Conservation (phyloP, 2,113 vertebrate species). For the Pachypanchax playfairii region DNA sequence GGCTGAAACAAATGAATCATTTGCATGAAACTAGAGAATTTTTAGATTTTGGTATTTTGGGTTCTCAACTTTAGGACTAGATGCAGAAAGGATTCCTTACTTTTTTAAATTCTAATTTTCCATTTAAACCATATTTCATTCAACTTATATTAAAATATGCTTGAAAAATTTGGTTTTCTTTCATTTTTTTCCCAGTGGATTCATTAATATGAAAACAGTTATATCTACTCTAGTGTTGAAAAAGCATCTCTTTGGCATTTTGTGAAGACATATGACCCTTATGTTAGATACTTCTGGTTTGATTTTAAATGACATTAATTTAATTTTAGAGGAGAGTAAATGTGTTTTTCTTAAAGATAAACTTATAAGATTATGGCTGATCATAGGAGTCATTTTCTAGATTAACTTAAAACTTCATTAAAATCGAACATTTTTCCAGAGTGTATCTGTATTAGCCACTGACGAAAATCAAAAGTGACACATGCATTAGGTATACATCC, state of each 20-base stretch:
- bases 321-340: no score
- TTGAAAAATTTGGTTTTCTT: neutral
- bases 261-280: neutral
- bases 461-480: slow-evolving; percentile 6
- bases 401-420: neutral
- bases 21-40: no score
- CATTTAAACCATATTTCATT: neutral
- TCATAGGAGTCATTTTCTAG: neutral
- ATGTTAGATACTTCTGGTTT: no score
- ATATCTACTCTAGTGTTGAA: no score
- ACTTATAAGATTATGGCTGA: no score
- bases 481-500: neutral
- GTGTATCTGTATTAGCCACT: neutral
- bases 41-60: no score
- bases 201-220: no score
- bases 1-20: no score
- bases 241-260: no score
- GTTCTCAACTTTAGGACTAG: neutral
- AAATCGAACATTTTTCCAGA: neutral
- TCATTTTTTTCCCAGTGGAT: no score
- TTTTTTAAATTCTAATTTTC: neutral
- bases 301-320: no score
- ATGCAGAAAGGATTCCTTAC: neutral
- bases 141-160: neutral
- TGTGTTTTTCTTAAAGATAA: no score